A percentile compares a stretch with the other conserved stretches of the same genome.
Evolutionary conservation across 2,888 invertebrate genomes (phyloP).

Genomic region (Lasiommata megera): DNA sequence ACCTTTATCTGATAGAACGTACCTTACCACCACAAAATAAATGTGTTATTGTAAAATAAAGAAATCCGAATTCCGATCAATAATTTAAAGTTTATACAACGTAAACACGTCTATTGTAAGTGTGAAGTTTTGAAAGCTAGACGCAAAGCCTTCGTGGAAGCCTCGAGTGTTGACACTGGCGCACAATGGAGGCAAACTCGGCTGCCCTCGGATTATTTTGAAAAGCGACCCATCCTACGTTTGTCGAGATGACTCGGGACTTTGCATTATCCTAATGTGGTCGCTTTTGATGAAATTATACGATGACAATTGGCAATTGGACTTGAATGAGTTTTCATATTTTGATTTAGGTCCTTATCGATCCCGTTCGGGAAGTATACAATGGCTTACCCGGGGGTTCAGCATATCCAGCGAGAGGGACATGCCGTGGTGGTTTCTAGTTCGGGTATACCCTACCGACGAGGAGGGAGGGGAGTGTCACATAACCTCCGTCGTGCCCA

Average conservation of each 20-base stretch:
- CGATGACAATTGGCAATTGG: constrained; percentile 10
- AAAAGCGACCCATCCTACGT: constrained; percentile 55
- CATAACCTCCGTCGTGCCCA: too few species aligned
- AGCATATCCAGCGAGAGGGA: too few species aligned
- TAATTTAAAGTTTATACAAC: constrained; percentile 24
- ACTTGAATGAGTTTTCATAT: not conserved
- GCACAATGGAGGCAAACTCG: constrained; percentile 71
- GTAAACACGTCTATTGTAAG: constrained; percentile 40
- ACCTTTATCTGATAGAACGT: not conserved
- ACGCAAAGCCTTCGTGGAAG: constrained; percentile 69
- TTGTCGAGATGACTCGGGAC: constrained; percentile 63
- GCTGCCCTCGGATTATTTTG: constrained; percentile 64
- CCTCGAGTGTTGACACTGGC: constrained; percentile 68
- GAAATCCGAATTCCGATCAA: constrained; percentile 5
- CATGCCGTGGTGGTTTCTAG: too few species aligned
- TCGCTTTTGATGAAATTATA: constrained; percentile 14
- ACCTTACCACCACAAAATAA: not conserved
- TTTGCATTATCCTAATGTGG: constrained; percentile 24
- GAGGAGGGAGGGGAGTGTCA: too few species aligned
- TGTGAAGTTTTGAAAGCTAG: constrained; percentile 69
- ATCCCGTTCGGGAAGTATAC: too few species aligned
- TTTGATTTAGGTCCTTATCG: not conserved
- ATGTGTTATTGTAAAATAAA: not conserved
- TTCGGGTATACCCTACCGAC: too few species aligned
- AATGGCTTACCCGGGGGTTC: too few species aligned